Evolutionary conservation across 2,888 invertebrate genomes (phyloP).

Genomic region (Cotesia congregata): DNA sequence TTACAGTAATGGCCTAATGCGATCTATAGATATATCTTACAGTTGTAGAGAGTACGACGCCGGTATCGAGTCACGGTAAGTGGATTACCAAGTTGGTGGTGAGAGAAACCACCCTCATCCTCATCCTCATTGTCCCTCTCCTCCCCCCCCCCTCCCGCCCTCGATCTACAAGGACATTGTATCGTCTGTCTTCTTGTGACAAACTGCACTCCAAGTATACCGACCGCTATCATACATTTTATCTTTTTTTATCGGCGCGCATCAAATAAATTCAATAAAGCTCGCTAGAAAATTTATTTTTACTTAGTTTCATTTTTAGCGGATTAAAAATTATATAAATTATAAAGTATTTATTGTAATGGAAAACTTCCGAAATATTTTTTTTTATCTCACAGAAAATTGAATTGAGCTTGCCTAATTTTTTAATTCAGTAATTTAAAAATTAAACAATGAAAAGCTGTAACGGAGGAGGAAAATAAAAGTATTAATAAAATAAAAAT

Average conservation of each 20-base stretch:
- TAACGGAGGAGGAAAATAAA: not conserved
- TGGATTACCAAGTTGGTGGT: slow-evolving; percentile 53
- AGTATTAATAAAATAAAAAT: not conserved
- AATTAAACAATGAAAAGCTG: not conserved
- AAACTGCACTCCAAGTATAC: not conserved
- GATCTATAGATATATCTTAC: slow-evolving; percentile 48
- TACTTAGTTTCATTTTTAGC: not conserved
- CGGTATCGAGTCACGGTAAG: slow-evolving; percentile 51
- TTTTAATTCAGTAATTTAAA: not conserved
- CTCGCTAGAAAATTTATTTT: not conserved
- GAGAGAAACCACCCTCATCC: slow-evolving; percentile 20
- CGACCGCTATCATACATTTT: not conserved
- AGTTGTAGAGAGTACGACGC: slow-evolving; percentile 31
- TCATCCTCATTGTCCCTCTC: not conserved
- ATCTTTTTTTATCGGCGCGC: not conserved
- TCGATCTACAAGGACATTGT: not conserved
- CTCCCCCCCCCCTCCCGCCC: too few relatives aligned
- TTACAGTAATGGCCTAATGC: slow-evolving; percentile 53
- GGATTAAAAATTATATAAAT: too few relatives aligned
- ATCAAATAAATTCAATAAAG: not conserved
- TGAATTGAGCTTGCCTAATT: too few relatives aligned
- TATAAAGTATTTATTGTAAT: too few relatives aligned
- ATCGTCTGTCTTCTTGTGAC: slow-evolving; percentile 9
- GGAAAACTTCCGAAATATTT: not conserved
- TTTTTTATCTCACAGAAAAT: not conserved